A percentile compares a stretch with the other conserved stretches of the same genome.
Evolutionary conservation across 2,113 vertebrate species (phyloP).

Genomic region (Amblyornis subalaris): DNA sequence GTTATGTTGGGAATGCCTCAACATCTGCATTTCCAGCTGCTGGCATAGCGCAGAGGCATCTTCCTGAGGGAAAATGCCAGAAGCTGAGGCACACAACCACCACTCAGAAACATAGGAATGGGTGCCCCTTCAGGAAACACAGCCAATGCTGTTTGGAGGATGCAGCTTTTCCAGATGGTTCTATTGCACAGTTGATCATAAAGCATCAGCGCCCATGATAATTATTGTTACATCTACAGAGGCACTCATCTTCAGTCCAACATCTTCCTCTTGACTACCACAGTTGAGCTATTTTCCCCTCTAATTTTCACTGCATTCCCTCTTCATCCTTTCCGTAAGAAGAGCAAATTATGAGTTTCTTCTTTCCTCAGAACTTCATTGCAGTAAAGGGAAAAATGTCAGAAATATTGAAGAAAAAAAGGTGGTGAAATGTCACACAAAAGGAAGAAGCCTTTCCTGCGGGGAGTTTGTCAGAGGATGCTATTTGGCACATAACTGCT

Average conservation of each 20-base stretch:
- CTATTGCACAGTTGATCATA: neutral
- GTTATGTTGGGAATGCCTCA: rapidly evolving
- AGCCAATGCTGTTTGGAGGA: rapidly evolving
- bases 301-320: neutral
- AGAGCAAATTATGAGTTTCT: neutral
- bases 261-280: neutral
- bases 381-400: neutral
- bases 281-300: neutral
- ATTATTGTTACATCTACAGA: neutral
- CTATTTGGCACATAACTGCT: neutral
- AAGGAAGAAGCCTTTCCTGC: neutral
- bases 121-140: rapidly evolving
- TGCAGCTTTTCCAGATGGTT: neutral
- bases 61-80: neutral
- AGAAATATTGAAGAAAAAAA: neutral
- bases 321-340: neutral
- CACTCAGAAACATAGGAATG: neutral
- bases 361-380: neutral
- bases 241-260: neutral
- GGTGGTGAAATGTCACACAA: neutral
- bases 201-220: neutral
- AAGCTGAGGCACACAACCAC: rapidly evolving
- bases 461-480: neutral
- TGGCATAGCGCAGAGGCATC: rapidly evolving
- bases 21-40: neutral